A percentile compares a stretch with the other conserved stretches of the same genome.
Conservation (phyloP, 1,140 invertebrate species). For the Drosophila pseudoobscura region DNA sequence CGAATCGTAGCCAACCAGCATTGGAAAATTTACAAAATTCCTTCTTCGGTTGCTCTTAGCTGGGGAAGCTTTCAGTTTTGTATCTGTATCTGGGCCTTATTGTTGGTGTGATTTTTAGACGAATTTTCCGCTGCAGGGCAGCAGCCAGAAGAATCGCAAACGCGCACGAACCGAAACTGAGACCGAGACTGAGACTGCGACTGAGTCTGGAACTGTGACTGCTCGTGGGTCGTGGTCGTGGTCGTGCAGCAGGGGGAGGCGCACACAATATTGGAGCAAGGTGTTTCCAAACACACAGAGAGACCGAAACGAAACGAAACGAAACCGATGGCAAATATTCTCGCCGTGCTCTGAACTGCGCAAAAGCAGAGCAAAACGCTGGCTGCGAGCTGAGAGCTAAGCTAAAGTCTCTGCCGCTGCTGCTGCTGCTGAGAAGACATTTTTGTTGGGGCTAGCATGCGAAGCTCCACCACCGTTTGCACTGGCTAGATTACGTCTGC, state of each 20-base stretch:
- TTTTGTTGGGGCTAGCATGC: slow-evolving; percentile 20
- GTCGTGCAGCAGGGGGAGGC: slow-evolving; percentile 18
- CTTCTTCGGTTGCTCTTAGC: slow-evolving; percentile 13
- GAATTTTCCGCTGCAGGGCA: slow-evolving; percentile 68
- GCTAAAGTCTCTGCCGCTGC: slow-evolving; percentile 38
- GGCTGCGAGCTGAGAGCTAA: slow-evolving; percentile 23
- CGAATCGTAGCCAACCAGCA: slow-evolving; percentile 66
- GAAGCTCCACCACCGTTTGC: slow-evolving; percentile 64
- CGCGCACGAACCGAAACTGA: slow-evolving; percentile 75
- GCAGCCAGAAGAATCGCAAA: slow-evolving; percentile 62
- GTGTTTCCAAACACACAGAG: slow-evolving; percentile 74
- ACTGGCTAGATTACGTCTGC: slow-evolving; percentile 59
- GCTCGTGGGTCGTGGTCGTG: slow-evolving; percentile 32
- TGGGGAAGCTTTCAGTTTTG: slow-evolving; percentile 20
- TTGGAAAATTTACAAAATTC: slow-evolving; percentile 61
- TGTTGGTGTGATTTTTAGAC: slow-evolving; percentile 53
- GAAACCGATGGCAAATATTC: slow-evolving; percentile 51
- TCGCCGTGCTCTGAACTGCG: slow-evolving; percentile 47
- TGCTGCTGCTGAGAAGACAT: slow-evolving; percentile 21
- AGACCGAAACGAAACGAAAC: not conserved
- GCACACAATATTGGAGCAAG: slow-evolving; percentile 75
- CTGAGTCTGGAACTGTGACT: slow-evolving; percentile 12
- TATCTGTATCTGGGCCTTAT: not conserved
- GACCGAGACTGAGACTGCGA: slow-evolving; percentile 60
- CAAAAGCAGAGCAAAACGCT: slow-evolving; percentile 60